Conservation (phyloP, 2,888 invertebrate genomes). For the Steinernema hermaphroditum region DNA sequence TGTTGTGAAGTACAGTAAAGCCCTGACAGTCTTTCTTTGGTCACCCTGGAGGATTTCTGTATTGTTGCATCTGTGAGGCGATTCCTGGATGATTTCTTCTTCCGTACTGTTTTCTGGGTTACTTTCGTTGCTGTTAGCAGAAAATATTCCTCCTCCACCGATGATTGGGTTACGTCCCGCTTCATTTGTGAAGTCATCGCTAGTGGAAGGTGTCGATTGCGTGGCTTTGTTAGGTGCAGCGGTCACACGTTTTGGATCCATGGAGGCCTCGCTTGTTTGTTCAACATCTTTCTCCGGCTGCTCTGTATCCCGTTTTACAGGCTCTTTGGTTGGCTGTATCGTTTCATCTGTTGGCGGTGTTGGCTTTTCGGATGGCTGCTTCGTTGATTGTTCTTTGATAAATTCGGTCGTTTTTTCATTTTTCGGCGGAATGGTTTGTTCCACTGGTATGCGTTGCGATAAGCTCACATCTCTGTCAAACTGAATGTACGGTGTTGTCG, state of each 20-base stretch:
- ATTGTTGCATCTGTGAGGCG: constrained; percentile 24
- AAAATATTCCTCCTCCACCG: neutral
- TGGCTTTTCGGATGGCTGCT: neutral
- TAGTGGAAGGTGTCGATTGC: too few species aligned
- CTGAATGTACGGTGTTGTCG: neutral
- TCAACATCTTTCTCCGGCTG: too few species aligned
- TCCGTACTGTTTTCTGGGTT: neutral
- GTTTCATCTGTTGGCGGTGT: neutral
- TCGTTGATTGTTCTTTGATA: too few species aligned
- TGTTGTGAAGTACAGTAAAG: constrained; percentile 5
- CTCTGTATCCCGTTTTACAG: too few species aligned
- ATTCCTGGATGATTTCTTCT: constrained; percentile 6
- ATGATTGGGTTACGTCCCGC: neutral
- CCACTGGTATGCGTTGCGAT: too few species aligned
- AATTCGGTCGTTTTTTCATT: neutral
- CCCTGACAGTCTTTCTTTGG: neutral
- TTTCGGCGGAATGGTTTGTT: too few species aligned
- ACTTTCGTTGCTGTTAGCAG: neutral
- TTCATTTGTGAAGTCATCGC: too few species aligned
- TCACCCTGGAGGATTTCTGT: neutral
- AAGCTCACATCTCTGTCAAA: too few species aligned
- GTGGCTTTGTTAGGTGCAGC: too few species aligned
- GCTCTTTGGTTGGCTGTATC: too few species aligned
- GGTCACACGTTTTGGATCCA: too few species aligned
- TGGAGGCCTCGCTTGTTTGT: too few species aligned